These are phyloP conservation scores for Rhabdomys pumilio DNA, from an alignment of 2,797 vertebrate genomes.

Conservation along the genomic window DNA sequence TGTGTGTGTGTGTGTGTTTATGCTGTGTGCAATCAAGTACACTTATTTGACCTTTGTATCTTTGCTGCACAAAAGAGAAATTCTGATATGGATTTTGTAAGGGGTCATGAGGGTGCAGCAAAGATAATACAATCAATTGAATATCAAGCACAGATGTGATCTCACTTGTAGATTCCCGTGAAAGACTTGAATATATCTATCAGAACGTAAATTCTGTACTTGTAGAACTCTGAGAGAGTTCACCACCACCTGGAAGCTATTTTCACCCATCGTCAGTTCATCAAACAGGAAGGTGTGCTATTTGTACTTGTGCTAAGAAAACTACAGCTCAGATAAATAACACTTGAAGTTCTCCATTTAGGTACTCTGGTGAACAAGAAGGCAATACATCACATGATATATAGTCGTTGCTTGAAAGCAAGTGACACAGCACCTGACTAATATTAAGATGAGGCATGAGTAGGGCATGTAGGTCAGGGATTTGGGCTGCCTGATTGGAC, in stretches of 20 bases:
- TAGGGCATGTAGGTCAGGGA: not conserved
- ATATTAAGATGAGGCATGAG: not conserved
- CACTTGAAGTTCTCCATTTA: not conserved
- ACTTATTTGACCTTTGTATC: fast-evolving
- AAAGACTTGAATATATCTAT: not conserved
- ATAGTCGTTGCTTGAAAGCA: not conserved
- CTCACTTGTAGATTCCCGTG: not conserved
- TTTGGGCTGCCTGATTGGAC: not conserved
- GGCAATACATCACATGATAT: not conserved
- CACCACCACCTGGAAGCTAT: not conserved
- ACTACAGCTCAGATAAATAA: not conserved
- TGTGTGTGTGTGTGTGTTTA: too few species aligned
- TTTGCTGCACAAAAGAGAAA: not conserved
- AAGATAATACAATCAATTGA: not conserved
- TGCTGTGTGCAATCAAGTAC: fast-evolving
- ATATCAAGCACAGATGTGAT: not conserved
- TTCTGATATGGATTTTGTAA: not conserved
- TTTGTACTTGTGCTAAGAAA: not conserved
- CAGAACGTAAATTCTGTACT: not conserved
- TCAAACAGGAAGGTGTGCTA: not conserved
- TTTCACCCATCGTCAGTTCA: not conserved
- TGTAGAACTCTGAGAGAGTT: not conserved
- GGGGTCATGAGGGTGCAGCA: not conserved
- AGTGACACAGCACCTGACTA: not conserved
- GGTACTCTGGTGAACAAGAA: not conserved